Evolutionary conservation across 2,888 invertebrate genomes (phyloP), one percentile per base, ranked within the genome.

Genomic region (Drosophila quinaria): DNA sequence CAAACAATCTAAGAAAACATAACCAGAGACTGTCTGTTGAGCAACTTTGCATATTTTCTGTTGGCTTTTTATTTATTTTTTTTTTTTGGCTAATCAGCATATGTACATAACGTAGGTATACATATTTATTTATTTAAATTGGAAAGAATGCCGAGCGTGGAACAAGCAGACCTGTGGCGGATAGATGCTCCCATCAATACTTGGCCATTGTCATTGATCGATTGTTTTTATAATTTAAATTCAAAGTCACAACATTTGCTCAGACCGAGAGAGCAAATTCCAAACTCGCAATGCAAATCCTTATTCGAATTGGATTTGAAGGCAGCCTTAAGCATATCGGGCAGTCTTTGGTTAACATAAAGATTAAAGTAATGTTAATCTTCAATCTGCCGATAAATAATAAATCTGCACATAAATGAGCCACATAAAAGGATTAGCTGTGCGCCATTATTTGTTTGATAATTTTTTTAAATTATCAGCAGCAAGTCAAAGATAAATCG

Each of bases 11-110:
- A 22, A 42, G 13, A 11, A 37, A 52, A 44, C 25, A 69, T 37
- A 13, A 19, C 11, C 42, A 42, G 5, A 42, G 42, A 42, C 42
- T 11, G 19, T 19, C 42, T 22, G 11, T 55, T 31, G 42, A 64
- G 19, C 58, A 66, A n/a, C 31, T 11, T 5, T 33, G 52, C 58
- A 68, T 51, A 44, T 56, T 55, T 66, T 51, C 39, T 46, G 25
- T 5, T 25, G 25, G 17, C 37, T 50, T 50, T 9, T 2, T 13
- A 6, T 19, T 29, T 17, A 17, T n/a, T n/a, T 3, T n/a, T 55
- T 19, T 25, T n/a, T 52, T 22, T 64, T 11, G 31, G 41, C 66
- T 74, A 74, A 59, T 78, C 73, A 74, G 55, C 73, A 77, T 47
- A 59, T 33, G 58, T 29, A 72, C 54, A 74, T 58, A 74, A 11